Evolutionary conservation across 2,888 invertebrate species (phyloP).

Genomic region (Lasioglossum morio): DNA sequence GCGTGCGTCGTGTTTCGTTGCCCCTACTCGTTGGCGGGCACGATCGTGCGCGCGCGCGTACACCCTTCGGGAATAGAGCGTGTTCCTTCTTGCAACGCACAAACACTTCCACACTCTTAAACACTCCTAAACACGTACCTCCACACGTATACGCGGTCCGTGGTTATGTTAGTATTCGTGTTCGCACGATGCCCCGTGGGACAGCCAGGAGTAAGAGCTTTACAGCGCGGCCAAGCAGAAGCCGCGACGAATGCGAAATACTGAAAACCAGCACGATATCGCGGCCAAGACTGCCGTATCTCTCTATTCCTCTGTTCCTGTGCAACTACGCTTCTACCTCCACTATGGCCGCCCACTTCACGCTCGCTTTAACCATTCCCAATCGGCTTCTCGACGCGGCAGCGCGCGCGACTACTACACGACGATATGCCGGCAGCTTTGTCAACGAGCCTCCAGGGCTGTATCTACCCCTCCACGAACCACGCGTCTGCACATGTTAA

Average conservation of each 20-base stretch:
- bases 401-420: constrained; percentile 54
- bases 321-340: constrained; percentile 20
- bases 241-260: constrained; percentile 43
- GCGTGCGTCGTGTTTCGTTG: constrained; percentile 54
- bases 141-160: neutral
- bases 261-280: constrained; percentile 39
- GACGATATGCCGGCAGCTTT: constrained; percentile 49
- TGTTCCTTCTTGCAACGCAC: constrained; percentile 8
- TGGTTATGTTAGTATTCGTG: neutral
- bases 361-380: constrained; percentile 60
- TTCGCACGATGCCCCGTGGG: constrained; percentile 1
- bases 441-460: constrained; percentile 57
- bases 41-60: neutral
- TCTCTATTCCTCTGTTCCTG: constrained; percentile 12
- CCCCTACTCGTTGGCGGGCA: constrained; percentile 2
- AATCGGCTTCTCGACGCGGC: constrained; percentile 58
- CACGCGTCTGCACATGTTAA: constrained; percentile 19
- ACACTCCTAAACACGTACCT: too few relatives aligned
- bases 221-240: constrained; percentile 40
- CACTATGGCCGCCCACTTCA: constrained; percentile 56
- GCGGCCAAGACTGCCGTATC: constrained; percentile 7
- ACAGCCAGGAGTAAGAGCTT: constrained; percentile 17
- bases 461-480: constrained; percentile 18
- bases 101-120: neutral
- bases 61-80: neutral